Base-by-base conservation (phyloP, 2,888 invertebrate genomes). In the Myopa tessellatipennis region DNA sequence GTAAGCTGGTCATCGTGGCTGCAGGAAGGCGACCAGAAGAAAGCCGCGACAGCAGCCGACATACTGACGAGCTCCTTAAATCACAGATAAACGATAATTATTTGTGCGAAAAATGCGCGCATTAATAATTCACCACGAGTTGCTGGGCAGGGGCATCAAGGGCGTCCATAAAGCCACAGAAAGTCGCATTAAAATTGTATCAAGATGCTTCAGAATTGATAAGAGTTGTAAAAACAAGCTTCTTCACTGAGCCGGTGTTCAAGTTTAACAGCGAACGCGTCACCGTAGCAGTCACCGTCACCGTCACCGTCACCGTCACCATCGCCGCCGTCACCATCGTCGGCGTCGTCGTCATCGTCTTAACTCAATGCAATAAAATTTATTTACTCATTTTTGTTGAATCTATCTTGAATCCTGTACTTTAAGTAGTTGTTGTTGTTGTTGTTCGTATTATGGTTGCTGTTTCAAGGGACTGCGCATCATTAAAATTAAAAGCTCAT, bases 71-170 rank as follows among this genome's bases (percentile, higher is more conserved):
- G 80, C 83, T 84, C 83, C 83, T 84, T 85, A 85, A 88, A 87
- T 86, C 86, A 87, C 85, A 87, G 87, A 86, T 87, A 87, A 86
- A 86, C 85, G 85, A 85, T 87, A 87, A 87, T 87, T 87, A 87
- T 87, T 85, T 87, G 82, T 77, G 83, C 82, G 85, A 87, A 86
- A 86, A 86, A 85, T 83, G 84, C 84, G 82, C 83, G 82, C 85
- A 86, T 87, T 85, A 87, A 86, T 84, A 83, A 86, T 85, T 85
- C 85, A 84, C 85, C 40, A 50, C 45, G 52, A 74, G 58, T 65
- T n/a, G 55, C 14, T 38, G 52, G 58, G 34, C n/a, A 68, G 60
- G 52, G 8, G 4, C 58, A 4, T 34, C 16, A 38, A 58, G 16
- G 45, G 68, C 40, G 52, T 34, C 71, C 38, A 18, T 38, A 0